These are phyloP conservation scores for Trichechus manatus DNA, from an alignment of 2,113 vertebrate species.

Conservation along the genomic window DNA sequence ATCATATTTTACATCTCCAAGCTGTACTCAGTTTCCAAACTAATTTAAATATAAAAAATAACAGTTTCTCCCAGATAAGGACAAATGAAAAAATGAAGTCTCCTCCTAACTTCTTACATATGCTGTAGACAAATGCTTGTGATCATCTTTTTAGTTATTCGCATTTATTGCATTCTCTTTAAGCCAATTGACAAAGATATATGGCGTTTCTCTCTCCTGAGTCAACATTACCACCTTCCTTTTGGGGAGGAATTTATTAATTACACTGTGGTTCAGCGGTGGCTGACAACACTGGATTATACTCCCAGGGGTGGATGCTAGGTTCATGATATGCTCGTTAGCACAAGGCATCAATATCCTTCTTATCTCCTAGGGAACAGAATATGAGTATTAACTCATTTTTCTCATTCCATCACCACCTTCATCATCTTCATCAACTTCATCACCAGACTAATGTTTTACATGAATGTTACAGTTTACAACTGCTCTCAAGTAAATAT, in stretches of 20 bases:
- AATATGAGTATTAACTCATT: background rate
- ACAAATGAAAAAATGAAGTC: background rate
- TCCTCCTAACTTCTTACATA: slow-evolving; percentile 13
- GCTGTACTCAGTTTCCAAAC: background rate
- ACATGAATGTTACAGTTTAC: background rate
- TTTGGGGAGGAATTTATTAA: slow-evolving; percentile 1
- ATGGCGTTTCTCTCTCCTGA: background rate
- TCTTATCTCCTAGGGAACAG: background rate
- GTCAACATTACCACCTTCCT: background rate
- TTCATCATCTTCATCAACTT: background rate
- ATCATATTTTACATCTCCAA: background rate
- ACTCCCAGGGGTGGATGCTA: background rate
- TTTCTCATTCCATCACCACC: background rate
- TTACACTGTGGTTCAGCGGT: background rate
- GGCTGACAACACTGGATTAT: background rate
- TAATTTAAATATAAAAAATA: slow-evolving; percentile 25
- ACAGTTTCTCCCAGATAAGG: background rate
- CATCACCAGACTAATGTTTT: background rate
- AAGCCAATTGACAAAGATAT: background rate
- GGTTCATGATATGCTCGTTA: background rate
- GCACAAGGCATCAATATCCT: background rate
- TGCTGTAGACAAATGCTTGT: background rate
- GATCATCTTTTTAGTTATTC: slow-evolving; percentile 50
- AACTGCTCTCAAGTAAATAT: background rate
- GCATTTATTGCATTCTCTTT: background rate